Evolutionary conservation across 64 coral and sea anemone species (phyloP), one percentile per base, ranked within the genome.

Genomic region (Acropora tenuis): DNA sequence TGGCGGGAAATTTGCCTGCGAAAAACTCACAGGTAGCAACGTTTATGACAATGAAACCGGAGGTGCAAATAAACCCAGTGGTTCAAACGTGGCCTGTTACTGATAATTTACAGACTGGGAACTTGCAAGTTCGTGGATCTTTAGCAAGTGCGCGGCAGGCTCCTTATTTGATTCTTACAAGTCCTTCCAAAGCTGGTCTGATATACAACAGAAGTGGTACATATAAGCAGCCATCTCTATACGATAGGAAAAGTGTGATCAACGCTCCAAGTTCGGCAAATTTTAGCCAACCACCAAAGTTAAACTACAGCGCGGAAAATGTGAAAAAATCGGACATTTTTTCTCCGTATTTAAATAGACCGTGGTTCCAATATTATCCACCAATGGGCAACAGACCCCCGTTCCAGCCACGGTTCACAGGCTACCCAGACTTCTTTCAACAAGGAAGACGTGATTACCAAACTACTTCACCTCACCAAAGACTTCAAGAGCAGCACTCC

Each of bases 221-320:
- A 1, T 71, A 49, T 15, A 40, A 8, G 18, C 65, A 85, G 16
- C 18, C 61, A 72, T 49, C 43, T 9, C 30, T 0, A 71, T 71
- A 71, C 15, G 65, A 71, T n/a, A 48, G 60, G 44, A 85, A 85
- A 72, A 45, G 66, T 85, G 18, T 6, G 68, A 85, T 85, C 49
- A 41, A 71, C 20, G 53, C 8, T 6, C 53, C 42, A 45, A 65
- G 2, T 72, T 30, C 43, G 5, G 15, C 82, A 1, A 16, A 1
- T 9, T 49, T 18, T 66, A 43, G 18, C 45, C 17, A 78, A 6
- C 16, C 75, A 78, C 2, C 43, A 17, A 48, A 18, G 75, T 12
- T 18, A 44, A 48, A 49, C 43, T 72, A 48, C 82, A 19, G 80
- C 7, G 7, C 11, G 16, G 59, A 2, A 83, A 83, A 18, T 12